Conservation (phyloP, 2,888 invertebrate genomes). For the Ectropis crepuscularia region DNA sequence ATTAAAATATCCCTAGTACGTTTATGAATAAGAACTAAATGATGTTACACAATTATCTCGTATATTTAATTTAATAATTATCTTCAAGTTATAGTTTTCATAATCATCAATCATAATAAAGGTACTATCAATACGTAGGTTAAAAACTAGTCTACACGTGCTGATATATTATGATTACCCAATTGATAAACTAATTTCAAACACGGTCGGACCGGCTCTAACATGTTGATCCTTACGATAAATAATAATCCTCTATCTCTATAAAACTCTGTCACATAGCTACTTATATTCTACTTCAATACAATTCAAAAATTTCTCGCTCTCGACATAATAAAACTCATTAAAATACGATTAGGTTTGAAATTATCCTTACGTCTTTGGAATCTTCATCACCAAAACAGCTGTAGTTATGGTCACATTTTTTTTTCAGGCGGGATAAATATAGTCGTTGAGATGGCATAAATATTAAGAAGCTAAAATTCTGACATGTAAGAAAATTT, state of each 20-base stretch:
- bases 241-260: conserved; percentile 39
- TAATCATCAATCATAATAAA: conserved; percentile 12
- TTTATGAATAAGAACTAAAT: background rate
- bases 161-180: background rate
- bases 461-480: conserved; percentile 40
- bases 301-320: conserved; percentile 53
- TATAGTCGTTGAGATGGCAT: conserved; percentile 46
- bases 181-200: background rate
- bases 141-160: conserved; percentile 11
- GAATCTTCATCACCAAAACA: conserved; percentile 83
- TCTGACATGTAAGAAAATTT: conserved; percentile 22
- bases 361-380: conserved; percentile 83
- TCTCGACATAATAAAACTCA: conserved; percentile 42
- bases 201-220: conserved; percentile 10
- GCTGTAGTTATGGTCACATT: conserved; percentile 81
- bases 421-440: conserved; percentile 78
- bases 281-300: conserved; percentile 30
- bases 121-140: conserved; percentile 29
- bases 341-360: conserved; percentile 67
- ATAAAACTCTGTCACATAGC: conserved; percentile 32
- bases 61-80: conserved; percentile 30
- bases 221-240: conserved; percentile 35
- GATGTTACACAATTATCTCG: conserved; percentile 23
- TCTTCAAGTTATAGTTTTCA: conserved; percentile 26
- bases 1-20: too few relatives aligned